Percentiles rank a stretch among this genome's conserved stretches.
phyloP scores from a whole-genome alignment of 2,113 vertebrate genomes.

The Leucosticte australis region DNA sequence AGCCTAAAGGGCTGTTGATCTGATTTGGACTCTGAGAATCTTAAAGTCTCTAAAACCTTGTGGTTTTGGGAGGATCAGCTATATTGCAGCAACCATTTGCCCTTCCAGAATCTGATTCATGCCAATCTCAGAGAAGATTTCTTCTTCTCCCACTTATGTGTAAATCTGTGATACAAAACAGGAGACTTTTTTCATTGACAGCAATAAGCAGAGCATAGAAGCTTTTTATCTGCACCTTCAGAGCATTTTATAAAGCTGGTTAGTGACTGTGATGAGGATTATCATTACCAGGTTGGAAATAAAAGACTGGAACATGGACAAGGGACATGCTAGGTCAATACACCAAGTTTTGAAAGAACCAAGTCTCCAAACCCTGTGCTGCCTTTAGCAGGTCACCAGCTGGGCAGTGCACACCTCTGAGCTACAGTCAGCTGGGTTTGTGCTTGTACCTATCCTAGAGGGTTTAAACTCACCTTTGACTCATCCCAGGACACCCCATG shows the following conservation, averaged over 20 bases:
- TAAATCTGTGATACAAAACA: not conserved
- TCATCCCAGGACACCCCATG: not conserved
- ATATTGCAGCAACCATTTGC: not conserved
- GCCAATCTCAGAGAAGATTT: not conserved
- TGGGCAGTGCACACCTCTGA: not conserved
- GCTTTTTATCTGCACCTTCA: not conserved
- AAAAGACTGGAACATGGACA: not conserved
- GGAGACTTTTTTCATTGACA: not conserved
- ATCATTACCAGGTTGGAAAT: not conserved
- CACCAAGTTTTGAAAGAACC: not conserved
- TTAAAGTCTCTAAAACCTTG: not conserved
- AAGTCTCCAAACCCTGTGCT: not conserved
- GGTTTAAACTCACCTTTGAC: not conserved
- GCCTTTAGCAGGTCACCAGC: not conserved
- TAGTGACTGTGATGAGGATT: not conserved
- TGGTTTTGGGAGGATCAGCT: not conserved
- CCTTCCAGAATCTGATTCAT: not conserved
- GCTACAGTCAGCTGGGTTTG: not conserved
- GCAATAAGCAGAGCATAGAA: not conserved
- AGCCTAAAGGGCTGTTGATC: not conserved
- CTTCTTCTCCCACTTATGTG: not conserved
- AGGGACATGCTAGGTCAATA: not conserved
- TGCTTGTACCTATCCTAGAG: rapidly evolving
- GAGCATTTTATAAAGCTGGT: not conserved
- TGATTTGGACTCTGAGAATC: not conserved